Base-by-base conservation (phyloP, 2,113 vertebrate species). In the Brachypodius melanocephalos region DNA sequence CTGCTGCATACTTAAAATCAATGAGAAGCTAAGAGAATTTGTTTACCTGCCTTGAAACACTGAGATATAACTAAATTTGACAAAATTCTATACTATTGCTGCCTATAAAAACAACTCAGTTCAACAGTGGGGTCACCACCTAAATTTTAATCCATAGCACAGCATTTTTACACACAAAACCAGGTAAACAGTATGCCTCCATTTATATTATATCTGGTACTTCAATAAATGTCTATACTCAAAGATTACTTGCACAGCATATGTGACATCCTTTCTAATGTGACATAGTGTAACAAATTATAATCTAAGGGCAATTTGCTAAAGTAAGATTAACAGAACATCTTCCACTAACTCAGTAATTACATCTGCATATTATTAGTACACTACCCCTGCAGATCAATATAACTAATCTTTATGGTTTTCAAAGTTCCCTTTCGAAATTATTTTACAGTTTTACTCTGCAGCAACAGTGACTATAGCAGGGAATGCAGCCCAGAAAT, bases 381-480 rank as follows among this genome's bases (percentile, higher is more conserved):
- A 24, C 24, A 45, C 34, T 61, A 8, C 42, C 12, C 10, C 43
- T 71, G 46, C 49, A 76, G 45, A 89, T 69, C 12, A 76, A 28
- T 17, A 46, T 22, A 83, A 34, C 42, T 66, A 43, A 16, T 61
- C 48, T 73, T 65, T 22, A 5, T 7, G 24, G 29, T 66, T 95
- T 95, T 91, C 66, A 73, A 73, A 79, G 1, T 21, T 89, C 29
- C 46, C 6, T 66, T 32, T 72, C 62, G 54, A 68, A 69, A 91
- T 66, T 85, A 96, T 91, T 97, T 97, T 95, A 95, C 20, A 3
- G 54, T 91, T 96, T 95, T 95, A 82, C 94, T 95, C 96, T 77
- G 74, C 74, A 93, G 91, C 57, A 97, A 90, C 45, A 81, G 91
- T 75, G 88, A 83, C 40, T 81, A 59, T 18, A 92, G 76, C 68